phyloP scores from a whole-genome alignment of 2,888 invertebrate species.

The Steinernema scapterisci region DNA sequence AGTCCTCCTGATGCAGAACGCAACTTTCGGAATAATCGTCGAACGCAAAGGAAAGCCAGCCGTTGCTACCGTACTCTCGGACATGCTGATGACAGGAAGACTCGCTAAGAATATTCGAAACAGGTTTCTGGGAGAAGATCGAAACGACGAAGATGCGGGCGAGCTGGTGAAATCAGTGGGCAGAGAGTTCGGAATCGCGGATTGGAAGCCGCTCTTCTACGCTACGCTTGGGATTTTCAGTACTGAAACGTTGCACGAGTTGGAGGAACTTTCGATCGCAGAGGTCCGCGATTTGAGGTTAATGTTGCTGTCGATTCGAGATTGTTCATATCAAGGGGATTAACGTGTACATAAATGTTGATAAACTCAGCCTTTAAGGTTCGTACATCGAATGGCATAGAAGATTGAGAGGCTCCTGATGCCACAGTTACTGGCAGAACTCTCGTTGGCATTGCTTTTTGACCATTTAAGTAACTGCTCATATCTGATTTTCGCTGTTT shows the following conservation, averaged over 20 bases:
- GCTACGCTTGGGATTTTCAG: background rate
- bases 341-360: no score
- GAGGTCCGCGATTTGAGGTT: no score
- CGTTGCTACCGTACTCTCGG: background rate
- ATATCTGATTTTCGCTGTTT: no score
- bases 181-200: background rate
- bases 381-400: no score
- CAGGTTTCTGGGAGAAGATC: background rate
- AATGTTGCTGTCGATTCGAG: no score
- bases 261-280: background rate
- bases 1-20: background rate
- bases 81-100: background rate
- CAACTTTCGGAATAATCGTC: background rate
- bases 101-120: background rate
- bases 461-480: no score
- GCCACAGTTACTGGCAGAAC: no score
- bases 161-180: background rate
- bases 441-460: no score
- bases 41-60: background rate
- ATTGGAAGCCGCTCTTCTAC: conserved; percentile 1
- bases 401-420: no score
- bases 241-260: background rate
- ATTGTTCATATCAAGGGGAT: no score
- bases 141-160: background rate
- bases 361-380: no score